Evolutionary conservation across 2,888 invertebrate genomes (phyloP).

Genomic region (Aproaerema taeniolella): DNA sequence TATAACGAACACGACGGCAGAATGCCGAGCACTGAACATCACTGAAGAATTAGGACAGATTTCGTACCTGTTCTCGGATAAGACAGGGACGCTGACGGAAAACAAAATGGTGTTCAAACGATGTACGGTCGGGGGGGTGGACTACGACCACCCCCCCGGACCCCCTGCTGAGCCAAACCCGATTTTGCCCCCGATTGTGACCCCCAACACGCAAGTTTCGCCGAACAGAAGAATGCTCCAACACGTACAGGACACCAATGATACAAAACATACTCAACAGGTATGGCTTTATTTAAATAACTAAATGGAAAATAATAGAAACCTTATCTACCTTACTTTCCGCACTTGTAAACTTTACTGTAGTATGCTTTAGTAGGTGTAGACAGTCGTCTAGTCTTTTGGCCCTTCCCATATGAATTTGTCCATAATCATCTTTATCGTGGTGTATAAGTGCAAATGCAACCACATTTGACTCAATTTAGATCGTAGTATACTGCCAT

Average conservation of each 20-base stretch:
- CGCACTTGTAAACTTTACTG: no score
- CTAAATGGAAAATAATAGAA: neutral
- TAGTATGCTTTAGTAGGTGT: no score
- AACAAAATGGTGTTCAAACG: constrained; percentile 97
- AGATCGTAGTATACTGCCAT: no score
- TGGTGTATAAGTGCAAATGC: no score
- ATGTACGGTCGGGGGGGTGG: constrained; percentile 92
- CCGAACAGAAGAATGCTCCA: constrained; percentile 61
- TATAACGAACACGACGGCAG: constrained; percentile 82
- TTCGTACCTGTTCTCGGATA: constrained; percentile 95
- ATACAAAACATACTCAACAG: constrained; percentile 79
- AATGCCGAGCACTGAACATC: constrained; percentile 96
- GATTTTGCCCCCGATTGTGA: constrained; percentile 67
- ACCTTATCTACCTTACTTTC: no score
- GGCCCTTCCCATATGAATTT: no score
- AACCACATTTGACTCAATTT: no score
- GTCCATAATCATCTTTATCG: no score
- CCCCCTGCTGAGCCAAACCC: constrained; percentile 81
- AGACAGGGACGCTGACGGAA: constrained; percentile 98
- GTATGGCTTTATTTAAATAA: constrained; percentile 27
- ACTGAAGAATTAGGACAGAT: constrained; percentile 98
- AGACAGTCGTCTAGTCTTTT: no score
- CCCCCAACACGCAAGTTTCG: constrained; percentile 63
- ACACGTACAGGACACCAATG: constrained; percentile 56
- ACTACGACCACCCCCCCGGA: constrained; percentile 90